These are phyloP conservation scores for Galeopterus variegatus DNA, from an alignment of 2,113 vertebrate species.

Conservation along the genomic window DNA sequence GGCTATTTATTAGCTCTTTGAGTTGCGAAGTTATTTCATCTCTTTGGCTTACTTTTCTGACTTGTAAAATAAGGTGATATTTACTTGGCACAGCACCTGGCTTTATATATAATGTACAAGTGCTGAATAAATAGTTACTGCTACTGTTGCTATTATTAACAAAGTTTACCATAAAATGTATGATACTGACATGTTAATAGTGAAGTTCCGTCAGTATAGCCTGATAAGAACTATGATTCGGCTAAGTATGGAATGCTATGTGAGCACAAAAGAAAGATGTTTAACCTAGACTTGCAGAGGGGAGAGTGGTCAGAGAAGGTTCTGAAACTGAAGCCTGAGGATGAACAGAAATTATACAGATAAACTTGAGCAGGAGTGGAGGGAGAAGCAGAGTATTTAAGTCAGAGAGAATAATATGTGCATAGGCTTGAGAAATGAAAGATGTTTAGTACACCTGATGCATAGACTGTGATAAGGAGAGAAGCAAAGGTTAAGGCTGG, in stretches of 20 bases:
- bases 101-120: background rate
- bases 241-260: background rate
- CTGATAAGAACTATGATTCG: background rate
- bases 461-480: background rate
- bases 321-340: slow-evolving; percentile 3
- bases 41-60: slow-evolving; percentile 14
- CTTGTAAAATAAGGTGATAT: slow-evolving; percentile 42
- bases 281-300: background rate
- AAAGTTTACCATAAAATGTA: background rate
- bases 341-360: background rate
- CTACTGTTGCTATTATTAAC: background rate
- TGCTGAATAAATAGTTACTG: background rate
- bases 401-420: background rate
- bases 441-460: background rate
- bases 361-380: background rate
- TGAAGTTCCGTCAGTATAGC: background rate
- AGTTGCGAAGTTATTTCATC: background rate
- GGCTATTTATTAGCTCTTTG: slow-evolving; percentile 1
- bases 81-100: background rate
- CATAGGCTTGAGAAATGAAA: background rate
- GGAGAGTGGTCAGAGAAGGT: background rate
- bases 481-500: background rate
- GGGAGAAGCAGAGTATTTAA: background rate
- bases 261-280: background rate
- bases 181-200: background rate